Conservation (phyloP, 2,888 invertebrate genomes). For the Adelphocoris suturalis region DNA sequence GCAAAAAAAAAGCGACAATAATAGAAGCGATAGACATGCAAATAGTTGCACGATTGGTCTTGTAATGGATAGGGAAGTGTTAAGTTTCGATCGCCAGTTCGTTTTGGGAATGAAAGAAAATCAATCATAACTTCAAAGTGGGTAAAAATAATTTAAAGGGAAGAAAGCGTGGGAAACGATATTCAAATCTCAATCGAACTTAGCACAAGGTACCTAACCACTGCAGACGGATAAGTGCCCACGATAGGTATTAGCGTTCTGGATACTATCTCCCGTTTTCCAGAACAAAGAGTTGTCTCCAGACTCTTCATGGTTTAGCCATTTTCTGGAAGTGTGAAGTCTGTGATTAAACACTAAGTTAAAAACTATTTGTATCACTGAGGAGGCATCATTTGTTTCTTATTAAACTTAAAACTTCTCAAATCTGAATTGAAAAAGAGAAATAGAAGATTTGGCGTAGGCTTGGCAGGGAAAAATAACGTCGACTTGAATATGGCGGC, state of each 20-base stretch:
- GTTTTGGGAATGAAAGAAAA: not conserved
- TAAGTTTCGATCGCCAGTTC: not conserved
- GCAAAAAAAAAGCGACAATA: conserved; percentile 61
- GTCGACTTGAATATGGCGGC: too few species aligned
- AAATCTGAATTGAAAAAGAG: too few species aligned
- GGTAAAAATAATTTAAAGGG: not conserved
- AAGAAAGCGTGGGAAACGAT: not conserved
- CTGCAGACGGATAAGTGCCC: not conserved
- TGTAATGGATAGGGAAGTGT: not conserved
- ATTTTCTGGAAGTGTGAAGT: not conserved
- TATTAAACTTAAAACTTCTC: too few species aligned
- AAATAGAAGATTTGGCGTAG: too few species aligned
- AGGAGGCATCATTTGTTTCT: too few species aligned
- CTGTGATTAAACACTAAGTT: not conserved
- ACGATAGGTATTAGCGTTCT: too few species aligned
- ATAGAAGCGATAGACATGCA: conserved; percentile 78
- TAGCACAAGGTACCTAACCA: not conserved
- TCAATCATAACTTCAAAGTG: not conserved
- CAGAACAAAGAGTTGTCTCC: too few species aligned
- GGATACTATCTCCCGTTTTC: too few species aligned
- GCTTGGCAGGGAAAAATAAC: too few species aligned
- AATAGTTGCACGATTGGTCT: conserved; percentile 75
- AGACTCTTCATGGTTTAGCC: not conserved
- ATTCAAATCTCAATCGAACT: not conserved
- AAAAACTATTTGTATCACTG: too few species aligned